These are phyloP conservation scores for Zaprionus africanus DNA, from an alignment of 1,140 invertebrate species.

Conservation along the genomic window DNA sequence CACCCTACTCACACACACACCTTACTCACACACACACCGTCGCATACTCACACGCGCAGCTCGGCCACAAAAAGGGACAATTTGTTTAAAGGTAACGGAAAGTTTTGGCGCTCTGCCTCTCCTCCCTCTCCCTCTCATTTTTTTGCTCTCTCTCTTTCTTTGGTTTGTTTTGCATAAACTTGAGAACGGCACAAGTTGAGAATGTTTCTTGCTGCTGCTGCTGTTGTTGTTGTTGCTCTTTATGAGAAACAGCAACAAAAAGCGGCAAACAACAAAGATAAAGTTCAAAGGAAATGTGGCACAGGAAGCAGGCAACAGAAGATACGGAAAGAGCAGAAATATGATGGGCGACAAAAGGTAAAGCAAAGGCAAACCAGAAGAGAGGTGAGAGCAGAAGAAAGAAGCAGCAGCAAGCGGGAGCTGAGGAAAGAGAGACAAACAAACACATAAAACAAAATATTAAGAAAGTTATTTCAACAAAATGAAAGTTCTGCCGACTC, in stretches of 20 bases:
- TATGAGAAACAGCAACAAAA: slow-evolving; percentile 63
- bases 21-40: background rate
- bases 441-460: slow-evolving; percentile 66
- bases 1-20: background rate
- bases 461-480: slow-evolving; percentile 74
- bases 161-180: slow-evolving; percentile 67
- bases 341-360: slow-evolving; percentile 26
- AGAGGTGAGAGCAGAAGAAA: background rate
- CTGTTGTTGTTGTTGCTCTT: slow-evolving; percentile 15
- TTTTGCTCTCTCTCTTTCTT: background rate
- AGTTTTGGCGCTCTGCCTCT: slow-evolving; percentile 59
- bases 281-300: slow-evolving; percentile 76
- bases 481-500: slow-evolving; percentile 60
- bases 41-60: slow-evolving; percentile 7
- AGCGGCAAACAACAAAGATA: slow-evolving; percentile 68
- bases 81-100: slow-evolving; percentile 76
- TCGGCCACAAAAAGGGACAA: slow-evolving; percentile 62
- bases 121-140: background rate
- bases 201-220: slow-evolving; percentile 56
- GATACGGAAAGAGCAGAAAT: slow-evolving; percentile 50
- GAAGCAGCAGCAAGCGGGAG: background rate
- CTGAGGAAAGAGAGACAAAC: background rate
- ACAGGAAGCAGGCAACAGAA: slow-evolving; percentile 54
- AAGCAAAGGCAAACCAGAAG: slow-evolving; percentile 16
- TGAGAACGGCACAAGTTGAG: slow-evolving; percentile 66